Evolutionary conservation across 2,888 invertebrate species (phyloP).

Genomic region (Syrista parreyssii): DNA sequence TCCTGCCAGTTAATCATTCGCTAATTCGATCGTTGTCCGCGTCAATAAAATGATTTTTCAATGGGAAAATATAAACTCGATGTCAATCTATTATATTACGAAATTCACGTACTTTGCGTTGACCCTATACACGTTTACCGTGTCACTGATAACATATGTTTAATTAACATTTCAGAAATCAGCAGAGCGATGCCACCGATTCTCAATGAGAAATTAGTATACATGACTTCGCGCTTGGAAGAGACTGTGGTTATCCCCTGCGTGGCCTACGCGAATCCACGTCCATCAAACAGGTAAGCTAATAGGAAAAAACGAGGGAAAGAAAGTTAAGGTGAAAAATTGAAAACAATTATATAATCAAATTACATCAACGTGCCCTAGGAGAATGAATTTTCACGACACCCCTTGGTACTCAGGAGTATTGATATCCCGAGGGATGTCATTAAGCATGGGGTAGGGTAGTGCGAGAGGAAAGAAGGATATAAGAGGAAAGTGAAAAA

Average conservation of each 20-base stretch:
- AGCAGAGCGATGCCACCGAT: conserved; percentile 71
- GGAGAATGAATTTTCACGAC: neutral
- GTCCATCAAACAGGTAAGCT: conserved; percentile 70
- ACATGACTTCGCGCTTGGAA: conserved; percentile 67
- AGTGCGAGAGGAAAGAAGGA: neutral
- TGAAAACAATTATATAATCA: neutral
- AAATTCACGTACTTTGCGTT: neutral
- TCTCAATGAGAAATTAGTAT: conserved; percentile 69
- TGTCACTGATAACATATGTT: neutral
- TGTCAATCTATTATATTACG: neutral
- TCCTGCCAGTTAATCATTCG: neutral
- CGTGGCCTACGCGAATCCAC: conserved; percentile 73
- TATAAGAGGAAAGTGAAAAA: neutral
- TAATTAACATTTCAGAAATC: conserved; percentile 62
- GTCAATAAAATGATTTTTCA: neutral
- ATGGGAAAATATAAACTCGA: neutral
- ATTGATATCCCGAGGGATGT: neutral
- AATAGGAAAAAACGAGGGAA: neutral
- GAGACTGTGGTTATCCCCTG: conserved; percentile 72
- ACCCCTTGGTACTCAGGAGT: neutral
- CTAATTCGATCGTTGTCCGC: neutral
- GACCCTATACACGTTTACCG: too few species aligned
- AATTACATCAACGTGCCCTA: neutral
- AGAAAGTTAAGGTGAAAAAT: neutral
- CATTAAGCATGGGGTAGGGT: neutral